Conservation (phyloP, 2,888 invertebrate genomes). For the Drosophila vallismaia region DNA sequence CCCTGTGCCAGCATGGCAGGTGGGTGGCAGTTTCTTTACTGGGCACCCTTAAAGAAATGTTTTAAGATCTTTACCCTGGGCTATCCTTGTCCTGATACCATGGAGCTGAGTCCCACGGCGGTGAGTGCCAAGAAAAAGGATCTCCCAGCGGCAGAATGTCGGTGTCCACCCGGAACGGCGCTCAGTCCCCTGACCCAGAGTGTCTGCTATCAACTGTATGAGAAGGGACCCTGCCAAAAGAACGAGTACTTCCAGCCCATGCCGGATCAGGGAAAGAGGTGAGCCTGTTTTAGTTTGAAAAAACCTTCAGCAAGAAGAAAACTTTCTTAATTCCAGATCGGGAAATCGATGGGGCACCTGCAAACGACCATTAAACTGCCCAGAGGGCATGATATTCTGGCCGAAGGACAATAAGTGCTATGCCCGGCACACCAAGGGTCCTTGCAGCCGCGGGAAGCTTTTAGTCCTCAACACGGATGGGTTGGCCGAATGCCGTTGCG, state of each 20-base stretch:
- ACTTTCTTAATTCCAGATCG: conserved; percentile 42
- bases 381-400: conserved; percentile 89
- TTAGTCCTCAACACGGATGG: conserved; percentile 86
- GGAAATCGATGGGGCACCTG: conserved; percentile 89
- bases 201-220: conserved; percentile 90
- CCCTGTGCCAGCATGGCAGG: conserved; percentile 92
- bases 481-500: conserved; percentile 89
- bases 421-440: conserved; percentile 88
- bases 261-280: conserved; percentile 80
- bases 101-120: conserved; percentile 90
- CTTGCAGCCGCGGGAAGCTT: conserved; percentile 90
- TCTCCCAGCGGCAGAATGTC: conserved; percentile 89
- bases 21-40: conserved; percentile 94
- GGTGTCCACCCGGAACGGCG: conserved; percentile 92
- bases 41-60: conserved; percentile 93
- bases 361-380: conserved; percentile 87
- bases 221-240: conserved; percentile 89
- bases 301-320: not conserved
- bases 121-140: conserved; percentile 79
- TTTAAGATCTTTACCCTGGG: conserved; percentile 94
- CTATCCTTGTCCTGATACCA: conserved; percentile 92
- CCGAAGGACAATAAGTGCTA: conserved; percentile 91
- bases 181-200: conserved; percentile 87
- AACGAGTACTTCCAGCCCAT: conserved; percentile 92
- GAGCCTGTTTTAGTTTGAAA: not conserved